Percentiles rank a stretch among this genome's conserved stretches.
These are phyloP conservation scores for Equus quagga DNA, from an alignment of 2,113 vertebrate species.

Conservation along the genomic window DNA sequence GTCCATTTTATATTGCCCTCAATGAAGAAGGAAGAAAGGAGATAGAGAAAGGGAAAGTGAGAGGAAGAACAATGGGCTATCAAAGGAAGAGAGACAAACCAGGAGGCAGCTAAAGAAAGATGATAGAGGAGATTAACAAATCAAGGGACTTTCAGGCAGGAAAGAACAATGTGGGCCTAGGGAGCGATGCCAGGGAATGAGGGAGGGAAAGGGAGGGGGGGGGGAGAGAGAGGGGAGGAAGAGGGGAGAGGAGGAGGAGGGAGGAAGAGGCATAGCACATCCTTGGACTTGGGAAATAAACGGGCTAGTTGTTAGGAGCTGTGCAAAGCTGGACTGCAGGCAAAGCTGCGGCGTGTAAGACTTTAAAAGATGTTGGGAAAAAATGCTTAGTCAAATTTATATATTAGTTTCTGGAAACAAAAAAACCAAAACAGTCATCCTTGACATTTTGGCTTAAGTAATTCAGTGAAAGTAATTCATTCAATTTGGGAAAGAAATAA, in stretches of 20 bases:
- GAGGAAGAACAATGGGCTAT: neutral
- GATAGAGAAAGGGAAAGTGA: neutral
- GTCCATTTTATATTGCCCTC: neutral
- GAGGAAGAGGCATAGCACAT: neutral
- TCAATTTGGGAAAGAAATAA: constrained; percentile 15
- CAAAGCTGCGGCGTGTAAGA: neutral
- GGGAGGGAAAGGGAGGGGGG: too few species aligned
- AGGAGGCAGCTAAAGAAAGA: neutral
- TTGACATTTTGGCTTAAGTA: neutral
- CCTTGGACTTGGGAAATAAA: neutral
- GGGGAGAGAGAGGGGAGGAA: neutral
- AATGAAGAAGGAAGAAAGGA: neutral
- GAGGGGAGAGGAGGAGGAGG: neutral
- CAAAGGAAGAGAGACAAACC: neutral
- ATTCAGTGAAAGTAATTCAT: constrained; percentile 12
- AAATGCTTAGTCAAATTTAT: neutral
- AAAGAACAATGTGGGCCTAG: neutral
- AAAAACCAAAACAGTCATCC: neutral
- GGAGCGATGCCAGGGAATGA: neutral
- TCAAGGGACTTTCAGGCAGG: neutral
- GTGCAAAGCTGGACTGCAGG: neutral
- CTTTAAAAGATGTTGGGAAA: neutral
- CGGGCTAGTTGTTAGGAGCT: neutral
- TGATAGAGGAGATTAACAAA: neutral
- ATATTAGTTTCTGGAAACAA: neutral